Evolutionary conservation across 92 coral and sea anemone genomes (phyloP).

Genomic region (Porites divaricata): DNA sequence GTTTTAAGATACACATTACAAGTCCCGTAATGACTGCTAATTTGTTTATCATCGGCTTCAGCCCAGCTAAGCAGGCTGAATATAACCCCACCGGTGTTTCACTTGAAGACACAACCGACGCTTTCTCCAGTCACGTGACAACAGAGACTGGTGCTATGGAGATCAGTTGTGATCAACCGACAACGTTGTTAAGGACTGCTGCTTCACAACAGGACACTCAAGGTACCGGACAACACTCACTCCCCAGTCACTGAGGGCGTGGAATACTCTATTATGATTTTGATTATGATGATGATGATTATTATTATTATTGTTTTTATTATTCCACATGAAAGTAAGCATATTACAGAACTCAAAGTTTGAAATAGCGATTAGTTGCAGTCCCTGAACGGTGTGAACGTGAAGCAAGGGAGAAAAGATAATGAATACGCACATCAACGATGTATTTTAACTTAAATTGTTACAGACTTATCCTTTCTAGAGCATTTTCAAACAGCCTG

Average conservation of each 20-base stretch:
- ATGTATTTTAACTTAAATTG: no score
- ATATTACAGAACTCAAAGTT: no score
- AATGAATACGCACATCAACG: no score
- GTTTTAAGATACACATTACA: neutral
- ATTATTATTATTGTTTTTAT: neutral
- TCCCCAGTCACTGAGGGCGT: neutral
- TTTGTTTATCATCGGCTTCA: neutral
- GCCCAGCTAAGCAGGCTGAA: constrained; percentile 16
- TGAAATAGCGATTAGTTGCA: no score
- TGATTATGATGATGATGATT: no score
- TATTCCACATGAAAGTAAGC: neutral
- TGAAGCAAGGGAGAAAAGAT: no score
- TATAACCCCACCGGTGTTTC: neutral
- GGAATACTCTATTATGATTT: neutral
- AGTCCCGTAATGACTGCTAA: neutral
- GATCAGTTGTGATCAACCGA: neutral
- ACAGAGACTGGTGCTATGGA: constrained; percentile 13
- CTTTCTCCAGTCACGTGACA: constrained; percentile 8
- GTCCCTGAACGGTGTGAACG: no score
- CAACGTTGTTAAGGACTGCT: neutral
- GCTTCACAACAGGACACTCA: neutral
- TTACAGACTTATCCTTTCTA: no score
- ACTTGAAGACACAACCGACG: constrained; percentile 15
- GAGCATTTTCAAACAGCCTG: no score
- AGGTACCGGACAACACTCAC: neutral